Evolutionary conservation across 2,797 vertebrate genomes (phyloP), one percentile per base, ranked within the genome.

Genomic region (Hoplostethus mediterraneus): DNA sequence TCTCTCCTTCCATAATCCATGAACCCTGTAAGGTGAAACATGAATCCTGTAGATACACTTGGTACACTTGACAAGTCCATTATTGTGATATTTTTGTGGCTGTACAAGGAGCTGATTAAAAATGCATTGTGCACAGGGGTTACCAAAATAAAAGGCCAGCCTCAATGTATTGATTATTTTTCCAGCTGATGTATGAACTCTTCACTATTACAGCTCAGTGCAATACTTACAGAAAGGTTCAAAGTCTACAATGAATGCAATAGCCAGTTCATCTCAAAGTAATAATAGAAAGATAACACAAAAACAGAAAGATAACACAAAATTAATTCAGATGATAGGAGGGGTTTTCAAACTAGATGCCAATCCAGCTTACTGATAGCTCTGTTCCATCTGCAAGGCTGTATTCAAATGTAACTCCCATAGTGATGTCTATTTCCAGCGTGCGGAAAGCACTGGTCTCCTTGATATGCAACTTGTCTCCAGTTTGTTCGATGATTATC

Each of bases 311-410:
- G 7, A 6, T 8, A 48, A n/a, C 2, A 16, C 14, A 17, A 48
- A 48, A 17, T 21, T 21, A 14, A 44, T 44, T 44, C 3, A 11
- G 13, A 11, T 28, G 51, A 52, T 10, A 10, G 8, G 9, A 3
- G 28, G 10, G 11, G 10, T 6, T 16, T 6, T 10, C 2, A 11
- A 9, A 44, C 51, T 53, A 53, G 51, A 21, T 40, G 56, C 4
- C 14, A 36, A 5, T n/a, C 38, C 1, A 7, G 3, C 89, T 91
- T 93, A 99, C 98, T 0, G 36, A 75, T 67, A 99, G 67, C 56
- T 97, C 95, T 9, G 98, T 99, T 67, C 98, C 98, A 21, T 99
- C 97, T 28, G 97, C 96, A 47, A 99, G 88, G 58, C 87, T 93
- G 86, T 98, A 98, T 0, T 94, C 92, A 80, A 99, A 99, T 49